Evolutionary conservation across 1,140 invertebrate species (phyloP), one percentile per base, ranked within the genome.

Genomic region (Colletes gigas): DNA sequence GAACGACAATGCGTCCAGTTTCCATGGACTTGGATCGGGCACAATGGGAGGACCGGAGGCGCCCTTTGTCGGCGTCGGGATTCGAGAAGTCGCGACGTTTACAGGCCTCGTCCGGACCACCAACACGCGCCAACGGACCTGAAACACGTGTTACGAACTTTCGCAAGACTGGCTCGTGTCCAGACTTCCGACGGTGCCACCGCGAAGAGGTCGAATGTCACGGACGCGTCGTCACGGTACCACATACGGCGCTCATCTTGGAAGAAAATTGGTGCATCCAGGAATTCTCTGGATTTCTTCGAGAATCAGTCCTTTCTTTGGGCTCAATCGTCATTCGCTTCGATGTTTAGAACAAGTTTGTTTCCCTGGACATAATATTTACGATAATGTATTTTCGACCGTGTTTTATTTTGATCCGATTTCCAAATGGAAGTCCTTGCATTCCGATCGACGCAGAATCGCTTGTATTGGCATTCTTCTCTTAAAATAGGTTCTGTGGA

Each of bases 11-110:
- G 83, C 83, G 63, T 70, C 68, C 76, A 81, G 83, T 87, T 88
- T 88, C 79, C 84, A 82, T 70, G 71, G 88, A 84, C 83, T 70
- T 84, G 57, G 66, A 76, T 73, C 75, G 67, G 68, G 80, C 59
- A 92, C 90, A 92, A 91, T 91, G 81, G 83, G 83, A 88, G 86
- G 88, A 81, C 69, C 72, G 60, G 76, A 75, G 81, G 79, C 81
- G 87, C 76, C 78, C 91, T 92, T 92, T 92, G 91, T 92, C 91
- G 91, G 91, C 91, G 76, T 82, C 81, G 77, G 65, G 72, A 74
- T 69, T 78, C 72, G 72, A 67, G 77, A 73, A 85, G 85, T 84
- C 81, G 83, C 82, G 68, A 65, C 75, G 81, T 83, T 85, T 81
- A 83, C 82, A 78, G 82, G 21, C 81, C 77, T 67, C 70, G 21